Conservation (phyloP, 1,140 invertebrate species). For the Chironomus tepperi region DNA sequence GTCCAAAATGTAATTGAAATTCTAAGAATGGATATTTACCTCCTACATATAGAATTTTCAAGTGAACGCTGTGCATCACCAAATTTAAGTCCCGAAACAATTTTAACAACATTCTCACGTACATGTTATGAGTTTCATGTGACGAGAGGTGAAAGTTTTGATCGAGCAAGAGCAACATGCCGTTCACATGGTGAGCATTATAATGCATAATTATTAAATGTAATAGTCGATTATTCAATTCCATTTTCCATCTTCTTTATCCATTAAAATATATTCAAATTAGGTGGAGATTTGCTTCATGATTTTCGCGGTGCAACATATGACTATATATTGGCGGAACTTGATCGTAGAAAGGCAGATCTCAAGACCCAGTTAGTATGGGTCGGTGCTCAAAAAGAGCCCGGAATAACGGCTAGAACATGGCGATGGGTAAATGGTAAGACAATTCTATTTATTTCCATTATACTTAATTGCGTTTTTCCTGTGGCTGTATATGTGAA, state of each 20-base stretch:
- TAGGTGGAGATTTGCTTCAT: conserved; percentile 70
- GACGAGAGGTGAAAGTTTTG: conserved; percentile 68
- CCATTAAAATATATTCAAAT: neutral
- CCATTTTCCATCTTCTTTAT: neutral
- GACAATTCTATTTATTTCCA: conserved; percentile 29
- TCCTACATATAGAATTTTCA: conserved; percentile 58
- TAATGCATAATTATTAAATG: neutral
- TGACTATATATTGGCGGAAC: conserved; percentile 65
- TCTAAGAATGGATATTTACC: neutral
- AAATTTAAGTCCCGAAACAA: conserved; percentile 59
- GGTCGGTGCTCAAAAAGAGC: conserved; percentile 84
- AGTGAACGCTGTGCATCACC: conserved; percentile 64
- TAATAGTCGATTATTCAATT: neutral
- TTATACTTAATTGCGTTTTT: conserved; percentile 25
- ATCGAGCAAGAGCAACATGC: conserved; percentile 66
- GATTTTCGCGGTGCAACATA: conserved; percentile 54
- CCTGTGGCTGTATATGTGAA: neutral
- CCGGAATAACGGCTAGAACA: conserved; percentile 65
- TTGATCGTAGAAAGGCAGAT: conserved; percentile 67
- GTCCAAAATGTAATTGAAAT: neutral
- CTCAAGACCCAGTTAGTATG: conserved; percentile 80
- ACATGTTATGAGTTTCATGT: conserved; percentile 85
- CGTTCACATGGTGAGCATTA: conserved; percentile 46
- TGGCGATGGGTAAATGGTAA: conserved; percentile 88
- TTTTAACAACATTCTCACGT: conserved; percentile 69